These are phyloP conservation scores for Tiliacea aurago DNA, from an alignment of 2,888 invertebrate genomes.

Conservation along the genomic window DNA sequence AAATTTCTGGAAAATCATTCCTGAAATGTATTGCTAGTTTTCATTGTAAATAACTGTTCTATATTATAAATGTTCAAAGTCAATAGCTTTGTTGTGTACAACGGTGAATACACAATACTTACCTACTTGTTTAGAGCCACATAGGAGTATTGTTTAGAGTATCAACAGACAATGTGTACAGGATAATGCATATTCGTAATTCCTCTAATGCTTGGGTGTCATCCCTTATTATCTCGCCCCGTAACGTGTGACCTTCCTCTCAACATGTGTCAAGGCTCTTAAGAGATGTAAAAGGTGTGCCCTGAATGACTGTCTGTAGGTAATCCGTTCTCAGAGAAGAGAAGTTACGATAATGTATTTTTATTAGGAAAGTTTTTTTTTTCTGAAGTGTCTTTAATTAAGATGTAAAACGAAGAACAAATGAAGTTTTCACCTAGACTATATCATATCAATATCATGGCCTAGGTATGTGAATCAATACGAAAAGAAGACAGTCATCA, in stretches of 20 bases:
- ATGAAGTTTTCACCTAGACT: too few species aligned
- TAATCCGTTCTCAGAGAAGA: conserved; percentile 2
- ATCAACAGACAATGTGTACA: conserved; percentile 37
- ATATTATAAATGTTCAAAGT: conserved; percentile 30
- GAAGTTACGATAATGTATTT: too few species aligned
- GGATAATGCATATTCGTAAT: conserved; percentile 53
- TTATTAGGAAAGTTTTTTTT: neutral
- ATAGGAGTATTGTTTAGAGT: conserved; percentile 32
- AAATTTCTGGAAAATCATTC: too few species aligned
- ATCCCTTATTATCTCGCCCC: conserved; percentile 41
- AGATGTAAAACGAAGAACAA: too few species aligned
- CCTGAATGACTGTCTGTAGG: neutral
- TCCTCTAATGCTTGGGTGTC: conserved; percentile 49
- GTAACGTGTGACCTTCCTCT: conserved; percentile 10
- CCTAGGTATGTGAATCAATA: too few species aligned
- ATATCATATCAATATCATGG: too few species aligned
- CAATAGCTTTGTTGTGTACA: conserved; percentile 26
- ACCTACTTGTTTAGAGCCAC: conserved; percentile 1
- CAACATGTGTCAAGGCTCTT: conserved; percentile 6
- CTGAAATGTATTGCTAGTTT: neutral
- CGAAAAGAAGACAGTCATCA: neutral
- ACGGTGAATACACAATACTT: conserved; percentile 17
- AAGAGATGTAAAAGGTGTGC: neutral
- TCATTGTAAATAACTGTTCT: conserved; percentile 11
- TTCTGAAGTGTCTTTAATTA: too few species aligned